Base-by-base conservation (phyloP, 2,113 vertebrate species). In the Solea senegalensis region DNA sequence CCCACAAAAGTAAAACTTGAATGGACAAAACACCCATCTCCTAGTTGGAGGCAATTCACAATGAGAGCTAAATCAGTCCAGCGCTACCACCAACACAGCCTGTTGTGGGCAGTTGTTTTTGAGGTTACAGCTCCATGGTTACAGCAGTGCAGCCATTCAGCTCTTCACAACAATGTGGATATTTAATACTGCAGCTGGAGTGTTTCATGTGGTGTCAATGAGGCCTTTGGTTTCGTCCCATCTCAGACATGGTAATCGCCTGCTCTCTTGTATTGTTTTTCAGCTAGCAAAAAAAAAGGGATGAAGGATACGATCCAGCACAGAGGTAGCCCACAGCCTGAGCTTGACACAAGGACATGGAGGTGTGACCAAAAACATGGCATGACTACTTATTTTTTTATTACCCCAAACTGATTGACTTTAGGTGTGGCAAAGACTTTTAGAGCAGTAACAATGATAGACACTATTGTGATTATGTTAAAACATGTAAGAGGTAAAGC, bases 121-220 rank as follows among this genome's bases (percentile, higher is more conserved):
- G 64, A 83, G 73, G 46, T 66, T 78, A 59, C 71, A 57, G 79
- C 44, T 65, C 83, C 87, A 81, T 88, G 89, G 82, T 79, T 84
- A 90, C 86, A 72, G 74, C 53, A 65, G 59, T 58, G 49, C 65
- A 78, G 72, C 80, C 78, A 85, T 88, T 85, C 85, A 81, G 65
- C 5, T 58, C 86, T 81, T 64, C 53, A 90, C 74, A 82, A 91
- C 80, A 88, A 84, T 87, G 88, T 80, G 75, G 83, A 88, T 86
- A 92, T 90, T 91, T 90, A 90, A 92, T 92, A 86, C 90, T 63
- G 82, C 86, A 86, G 89, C 87, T 82, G 80, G 81, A 54, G 40
- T 9, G 67, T 88, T 89, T 90, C 83, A 84, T 88, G 86, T 71
- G 62, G 59, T 26, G 58, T 84, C 81, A 88, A 91, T 85, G 59